Conservation (phyloP, 2,797 vertebrate species). For the Lacerta bilineata region DNA sequence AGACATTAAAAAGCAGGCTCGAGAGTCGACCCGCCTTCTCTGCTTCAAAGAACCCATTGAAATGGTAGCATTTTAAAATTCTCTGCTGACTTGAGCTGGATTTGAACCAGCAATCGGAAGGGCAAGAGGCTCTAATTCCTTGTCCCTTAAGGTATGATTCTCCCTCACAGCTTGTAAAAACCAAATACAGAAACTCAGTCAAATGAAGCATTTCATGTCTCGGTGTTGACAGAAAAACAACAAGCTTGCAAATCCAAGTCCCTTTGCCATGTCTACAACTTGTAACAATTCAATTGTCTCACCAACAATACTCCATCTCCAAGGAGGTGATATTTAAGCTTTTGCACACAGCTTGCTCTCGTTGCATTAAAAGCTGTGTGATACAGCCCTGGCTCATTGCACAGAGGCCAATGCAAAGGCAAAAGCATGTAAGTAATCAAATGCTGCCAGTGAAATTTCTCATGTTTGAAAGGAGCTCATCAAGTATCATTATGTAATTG, state of each 20-base stretch:
- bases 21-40: neutral
- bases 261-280: constrained; percentile 35
- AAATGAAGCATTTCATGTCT: constrained; percentile 56
- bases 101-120: constrained; percentile 37
- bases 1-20: neutral
- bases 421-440: neutral
- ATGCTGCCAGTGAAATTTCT: neutral
- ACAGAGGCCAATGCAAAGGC: neutral
- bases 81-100: constrained; percentile 31
- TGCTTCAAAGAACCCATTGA: constrained; percentile 19
- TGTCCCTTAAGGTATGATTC: constrained; percentile 33
- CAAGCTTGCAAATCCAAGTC: constrained; percentile 56
- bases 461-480: neutral
- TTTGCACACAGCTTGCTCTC: constrained; percentile 6
- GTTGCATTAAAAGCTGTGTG: neutral
- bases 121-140: constrained; percentile 34
- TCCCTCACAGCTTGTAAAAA: constrained; percentile 54
- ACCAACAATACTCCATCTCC: constrained; percentile 12
- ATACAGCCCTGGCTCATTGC: constrained; percentile 13
- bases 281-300: constrained; percentile 55
- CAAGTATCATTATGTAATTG: accelerated
- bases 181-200: constrained; percentile 51
- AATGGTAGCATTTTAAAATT: constrained; percentile 25
- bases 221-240: constrained; percentile 48
- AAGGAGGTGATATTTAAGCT: constrained; percentile 35